phyloP scores from a whole-genome alignment of 1,140 invertebrate species.

The Ips nitidus region DNA sequence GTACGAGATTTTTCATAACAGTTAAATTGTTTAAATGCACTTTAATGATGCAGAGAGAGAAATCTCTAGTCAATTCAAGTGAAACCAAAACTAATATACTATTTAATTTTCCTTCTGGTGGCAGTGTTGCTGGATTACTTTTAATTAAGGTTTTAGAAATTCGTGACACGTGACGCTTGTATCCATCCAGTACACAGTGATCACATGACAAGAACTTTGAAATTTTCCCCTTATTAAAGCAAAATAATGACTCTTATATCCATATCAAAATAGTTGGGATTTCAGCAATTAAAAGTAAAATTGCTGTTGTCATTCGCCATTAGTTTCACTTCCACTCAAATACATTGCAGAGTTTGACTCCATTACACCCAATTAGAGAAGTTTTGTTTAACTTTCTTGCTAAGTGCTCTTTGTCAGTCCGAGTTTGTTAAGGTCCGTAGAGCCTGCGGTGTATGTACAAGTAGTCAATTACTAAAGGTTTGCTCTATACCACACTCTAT shows the following conservation, averaged over 20 bases:
- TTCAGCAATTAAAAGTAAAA: constrained; percentile 1
- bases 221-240: too few species aligned
- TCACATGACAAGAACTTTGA: too few species aligned
- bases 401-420: constrained; percentile 25
- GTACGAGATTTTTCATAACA: too few species aligned
- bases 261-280: background rate
- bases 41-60: too few species aligned
- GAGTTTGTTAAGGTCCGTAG: constrained; percentile 14
- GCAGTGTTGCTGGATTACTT: too few species aligned
- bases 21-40: too few species aligned
- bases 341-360: constrained; percentile 14
- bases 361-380: constrained; percentile 22
- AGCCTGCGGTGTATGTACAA: background rate
- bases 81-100: too few species aligned
- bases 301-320: constrained; percentile 14
- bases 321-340: constrained; percentile 7
- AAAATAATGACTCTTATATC: background rate
- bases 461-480: constrained; percentile 4
- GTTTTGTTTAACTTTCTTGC: constrained; percentile 27
- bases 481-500: background rate
- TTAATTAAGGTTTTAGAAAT: too few species aligned
- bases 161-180: too few species aligned
- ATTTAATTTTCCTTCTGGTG: too few species aligned
- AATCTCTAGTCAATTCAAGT: too few species aligned
- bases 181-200: too few species aligned